A percentile compares a stretch with the other conserved stretches of the same genome.
Conservation (phyloP, 2,888 invertebrate genomes). For the Oxystoma pomonae region DNA sequence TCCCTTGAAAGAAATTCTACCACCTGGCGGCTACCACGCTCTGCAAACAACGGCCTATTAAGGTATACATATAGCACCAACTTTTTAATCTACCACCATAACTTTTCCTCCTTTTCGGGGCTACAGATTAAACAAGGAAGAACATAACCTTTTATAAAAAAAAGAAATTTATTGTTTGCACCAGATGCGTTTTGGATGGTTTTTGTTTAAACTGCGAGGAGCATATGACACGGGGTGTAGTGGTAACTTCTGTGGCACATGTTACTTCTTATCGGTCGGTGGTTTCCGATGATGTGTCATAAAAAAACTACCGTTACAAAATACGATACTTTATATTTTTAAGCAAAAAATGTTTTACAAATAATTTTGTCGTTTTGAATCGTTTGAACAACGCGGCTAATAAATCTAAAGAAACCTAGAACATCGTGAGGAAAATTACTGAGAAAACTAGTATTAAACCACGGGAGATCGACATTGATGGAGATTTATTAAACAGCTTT, state of each 20-base stretch:
- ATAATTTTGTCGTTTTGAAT: too few species aligned
- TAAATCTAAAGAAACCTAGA: too few species aligned
- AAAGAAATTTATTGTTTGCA: constrained; percentile 22
- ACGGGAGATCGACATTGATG: too few species aligned
- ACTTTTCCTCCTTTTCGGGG: not conserved
- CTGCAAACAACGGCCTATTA: constrained; percentile 45
- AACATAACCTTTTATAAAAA: not conserved
- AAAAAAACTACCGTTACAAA: not conserved
- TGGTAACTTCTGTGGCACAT: not conserved
- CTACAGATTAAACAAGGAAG: not conserved
- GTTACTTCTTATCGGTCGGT: not conserved
- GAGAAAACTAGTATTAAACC: too few species aligned
- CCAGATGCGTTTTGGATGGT: constrained; percentile 32
- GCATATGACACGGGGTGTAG: constrained; percentile 36
- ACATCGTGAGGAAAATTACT: too few species aligned
- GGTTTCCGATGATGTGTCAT: not conserved
- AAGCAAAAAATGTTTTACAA: too few species aligned
- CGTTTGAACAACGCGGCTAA: too few species aligned
- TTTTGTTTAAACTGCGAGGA: constrained; percentile 33
- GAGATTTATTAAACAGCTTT: too few species aligned
- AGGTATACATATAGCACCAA: constrained; percentile 21
- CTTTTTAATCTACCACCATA: not conserved
- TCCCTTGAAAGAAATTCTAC: constrained; percentile 46
- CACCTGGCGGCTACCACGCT: constrained; percentile 49
- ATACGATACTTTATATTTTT: too few species aligned